Evolutionary conservation across 2,888 invertebrate genomes (phyloP).

Genomic region (Heteropelma amictum): DNA sequence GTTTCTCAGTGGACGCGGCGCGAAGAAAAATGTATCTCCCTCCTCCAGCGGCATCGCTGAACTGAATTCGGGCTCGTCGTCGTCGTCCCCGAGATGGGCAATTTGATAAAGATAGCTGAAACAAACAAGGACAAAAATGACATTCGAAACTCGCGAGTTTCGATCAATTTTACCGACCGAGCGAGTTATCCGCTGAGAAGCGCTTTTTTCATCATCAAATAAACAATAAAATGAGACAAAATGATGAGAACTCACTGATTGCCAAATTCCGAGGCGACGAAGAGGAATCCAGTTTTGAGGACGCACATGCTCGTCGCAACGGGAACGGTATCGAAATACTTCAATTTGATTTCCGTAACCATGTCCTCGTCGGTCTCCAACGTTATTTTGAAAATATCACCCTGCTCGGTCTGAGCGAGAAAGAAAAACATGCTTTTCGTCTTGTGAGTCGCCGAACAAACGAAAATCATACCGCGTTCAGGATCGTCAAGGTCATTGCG

Average conservation of each 20-base stretch:
- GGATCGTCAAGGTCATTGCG: slow-evolving; percentile 99
- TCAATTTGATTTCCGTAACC: slow-evolving; percentile 98
- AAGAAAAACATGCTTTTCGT: slow-evolving; percentile 99
- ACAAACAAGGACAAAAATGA: slow-evolving; percentile 62
- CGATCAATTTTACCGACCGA: no score
- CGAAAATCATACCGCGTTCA: slow-evolving; percentile 99
- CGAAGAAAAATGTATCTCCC: slow-evolving; percentile 99
- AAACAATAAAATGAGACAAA: neutral
- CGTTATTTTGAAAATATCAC: slow-evolving; percentile 97
- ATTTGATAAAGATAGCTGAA: slow-evolving; percentile 97
- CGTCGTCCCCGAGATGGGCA: slow-evolving; percentile 99
- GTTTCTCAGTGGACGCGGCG: slow-evolving; percentile 94
- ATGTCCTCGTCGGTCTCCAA: slow-evolving; percentile 98
- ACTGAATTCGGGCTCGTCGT: slow-evolving; percentile 99
- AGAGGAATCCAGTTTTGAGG: slow-evolving; percentile 98
- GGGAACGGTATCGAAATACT: slow-evolving; percentile 99
- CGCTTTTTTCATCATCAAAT: no score
- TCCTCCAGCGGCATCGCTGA: slow-evolving; percentile 99
- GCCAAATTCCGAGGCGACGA: slow-evolving; percentile 99
- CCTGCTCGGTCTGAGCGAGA: slow-evolving; percentile 98
- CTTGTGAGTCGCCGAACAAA: slow-evolving; percentile 99
- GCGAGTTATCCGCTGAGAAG: neutral
- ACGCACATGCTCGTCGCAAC: slow-evolving; percentile 98
- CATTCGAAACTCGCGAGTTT: neutral
- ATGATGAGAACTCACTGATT: slow-evolving; percentile 96